phyloP scores from a whole-genome alignment of 2,888 invertebrate species.

The Tubulanus polymorphus region DNA sequence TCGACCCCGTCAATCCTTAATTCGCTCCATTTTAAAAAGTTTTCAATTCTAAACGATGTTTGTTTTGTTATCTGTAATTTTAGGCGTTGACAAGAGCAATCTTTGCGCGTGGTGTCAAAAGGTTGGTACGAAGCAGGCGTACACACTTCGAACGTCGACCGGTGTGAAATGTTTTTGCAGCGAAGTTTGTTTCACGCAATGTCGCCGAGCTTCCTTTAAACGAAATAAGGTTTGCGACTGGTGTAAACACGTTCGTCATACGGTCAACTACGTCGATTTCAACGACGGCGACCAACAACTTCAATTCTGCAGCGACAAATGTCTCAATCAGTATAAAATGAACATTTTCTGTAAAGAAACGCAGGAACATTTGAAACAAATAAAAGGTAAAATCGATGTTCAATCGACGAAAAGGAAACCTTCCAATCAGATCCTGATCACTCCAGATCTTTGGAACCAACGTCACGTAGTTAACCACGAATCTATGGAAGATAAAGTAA shows the following conservation, averaged over 20 bases:
- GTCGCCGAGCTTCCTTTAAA: slow-evolving; percentile 83
- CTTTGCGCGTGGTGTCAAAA: slow-evolving; percentile 54
- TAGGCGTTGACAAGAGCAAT: too few species aligned
- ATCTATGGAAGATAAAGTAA: slow-evolving; percentile 6
- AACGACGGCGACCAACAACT: slow-evolving; percentile 86
- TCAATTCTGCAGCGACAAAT: slow-evolving; percentile 86
- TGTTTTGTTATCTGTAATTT: too few species aligned
- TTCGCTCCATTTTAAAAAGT: too few species aligned
- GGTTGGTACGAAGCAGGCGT: slow-evolving; percentile 45
- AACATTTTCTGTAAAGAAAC: slow-evolving; percentile 93
- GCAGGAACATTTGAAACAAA: slow-evolving; percentile 77
- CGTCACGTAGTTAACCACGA: slow-evolving; percentile 60
- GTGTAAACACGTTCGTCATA: slow-evolving; percentile 85
- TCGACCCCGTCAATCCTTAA: too few species aligned
- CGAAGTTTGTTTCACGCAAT: slow-evolving; percentile 85
- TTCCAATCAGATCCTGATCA: slow-evolving; percentile 62
- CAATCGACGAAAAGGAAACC: neutral
- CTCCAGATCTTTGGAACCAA: slow-evolving; percentile 85
- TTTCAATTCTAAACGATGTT: too few species aligned
- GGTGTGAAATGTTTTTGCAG: slow-evolving; percentile 67
- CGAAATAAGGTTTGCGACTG: slow-evolving; percentile 86
- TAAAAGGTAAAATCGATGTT: slow-evolving; percentile 52
- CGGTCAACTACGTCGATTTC: slow-evolving; percentile 86
- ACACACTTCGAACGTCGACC: slow-evolving; percentile 42
- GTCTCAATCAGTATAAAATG: slow-evolving; percentile 94